Evolutionary conservation across 2,797 vertebrate species (phyloP), one percentile per base, ranked within the genome.

Genomic region (Brotula barbata): DNA sequence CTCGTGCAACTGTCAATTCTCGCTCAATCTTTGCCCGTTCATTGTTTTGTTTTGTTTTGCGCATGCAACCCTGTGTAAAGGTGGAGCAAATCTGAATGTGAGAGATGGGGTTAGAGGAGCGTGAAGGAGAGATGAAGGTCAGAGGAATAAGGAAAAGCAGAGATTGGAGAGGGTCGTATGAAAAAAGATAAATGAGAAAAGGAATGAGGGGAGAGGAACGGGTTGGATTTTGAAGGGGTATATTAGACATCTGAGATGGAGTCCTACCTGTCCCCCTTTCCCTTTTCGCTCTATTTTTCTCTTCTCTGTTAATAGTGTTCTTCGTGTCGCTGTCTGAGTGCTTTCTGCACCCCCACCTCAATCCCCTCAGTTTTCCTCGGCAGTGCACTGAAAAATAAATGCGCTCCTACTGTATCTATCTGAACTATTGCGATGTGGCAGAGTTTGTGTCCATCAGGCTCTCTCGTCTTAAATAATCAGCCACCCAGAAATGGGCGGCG

Each of bases 371-470:
- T 79, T 79, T 75, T 71, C 60, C 46, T 69, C 71, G 50, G 67
- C 53, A 46, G 53, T 56, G 51, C 67, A 17, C 77, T 86, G 61
- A 88, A 87, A 88, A 80, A 81, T 87, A 66, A 82, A 87, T 85
- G 82, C 58, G 52, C 72, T 81, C 69, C 47, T 16, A 59, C 60
- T 75, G 70, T 74, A 79, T 79, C 60, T 61, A 48, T 75, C 31
- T 52, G 58, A 75, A 71, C 73, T 60, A 44, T 47, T 69, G 78
- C 57, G 75, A 76, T 73, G 62, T 76, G 62, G 55, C 53, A 62
- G 58, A 58, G 44, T 41, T 67, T 50, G 64, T n/a, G 21, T 83
- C 85, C 83, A 84, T 84, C 76, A 73, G 62, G 73, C 67, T 79
- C 70, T 67, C 71, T 68, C 64, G 61, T 80, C 77, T 81, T 48